Conservation (phyloP, 2,797 vertebrate genomes). For the Enteromius afrohamiltoni region DNA sequence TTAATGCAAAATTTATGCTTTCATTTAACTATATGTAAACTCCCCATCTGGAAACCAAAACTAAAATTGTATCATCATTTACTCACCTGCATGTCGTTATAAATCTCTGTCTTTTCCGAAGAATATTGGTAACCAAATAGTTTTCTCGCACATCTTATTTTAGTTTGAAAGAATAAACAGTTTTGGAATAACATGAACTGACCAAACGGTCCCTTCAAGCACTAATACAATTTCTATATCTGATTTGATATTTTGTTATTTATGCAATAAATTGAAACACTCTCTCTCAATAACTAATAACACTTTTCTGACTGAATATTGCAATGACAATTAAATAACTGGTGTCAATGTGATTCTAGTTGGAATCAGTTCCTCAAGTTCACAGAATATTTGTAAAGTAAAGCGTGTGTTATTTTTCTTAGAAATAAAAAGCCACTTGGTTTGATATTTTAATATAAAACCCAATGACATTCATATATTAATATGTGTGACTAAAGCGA, state of each 20-base stretch:
- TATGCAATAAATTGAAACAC: background rate
- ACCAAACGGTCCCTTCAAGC: background rate
- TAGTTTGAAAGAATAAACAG: background rate
- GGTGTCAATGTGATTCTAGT: background rate
- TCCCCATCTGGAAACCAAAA: background rate
- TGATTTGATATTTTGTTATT: background rate
- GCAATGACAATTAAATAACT: background rate
- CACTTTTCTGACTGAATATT: background rate
- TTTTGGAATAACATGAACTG: background rate
- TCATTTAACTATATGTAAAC: background rate
- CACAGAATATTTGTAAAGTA: background rate
- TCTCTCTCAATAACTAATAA: background rate
- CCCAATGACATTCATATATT: background rate
- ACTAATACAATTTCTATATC: background rate
- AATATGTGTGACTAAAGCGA: background rate
- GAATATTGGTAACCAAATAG: no score
- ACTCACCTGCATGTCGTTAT: background rate
- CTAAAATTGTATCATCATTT: background rate
- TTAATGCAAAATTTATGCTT: background rate
- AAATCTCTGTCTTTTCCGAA: background rate
- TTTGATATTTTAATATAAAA: background rate
- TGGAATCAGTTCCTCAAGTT: background rate
- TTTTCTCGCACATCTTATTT: background rate
- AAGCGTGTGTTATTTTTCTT: background rate
- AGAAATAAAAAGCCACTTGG: background rate